Evolutionary conservation across 2,797 vertebrate species (phyloP), one percentile per base, ranked within the genome.

Genomic region (Amniataba percoides): DNA sequence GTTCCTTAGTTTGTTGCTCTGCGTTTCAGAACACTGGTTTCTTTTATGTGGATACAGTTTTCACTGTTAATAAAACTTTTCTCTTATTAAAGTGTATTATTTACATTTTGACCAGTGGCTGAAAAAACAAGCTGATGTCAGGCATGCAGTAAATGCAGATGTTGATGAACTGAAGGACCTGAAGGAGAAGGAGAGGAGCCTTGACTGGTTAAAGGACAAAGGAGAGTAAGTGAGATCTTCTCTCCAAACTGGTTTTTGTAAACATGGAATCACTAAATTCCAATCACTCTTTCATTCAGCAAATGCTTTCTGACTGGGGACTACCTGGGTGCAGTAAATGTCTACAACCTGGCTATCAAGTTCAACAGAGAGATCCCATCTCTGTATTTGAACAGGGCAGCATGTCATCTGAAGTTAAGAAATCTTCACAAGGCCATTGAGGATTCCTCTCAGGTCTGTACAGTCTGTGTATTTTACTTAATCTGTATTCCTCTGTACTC

Each of bases 131-230:
- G 97, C 97, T 11, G 96, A 97, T 83, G 96, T 96, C 52, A 91
- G 89, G 67, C 94, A 93, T 86, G 84, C 87, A n/a, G n/a, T 90
- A 18, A 94, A 74, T 64, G 84, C 90, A 42, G 94, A 96, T 74
- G 86, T 94, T 25, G 92, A 94, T 56, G 96, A 97, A 65, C 86
- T 98, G 73, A 64, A 92, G 34, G 96, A 98, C 72, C 95, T 99
- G 74, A 97, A 90, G 39, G 95, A 97, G 81, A 95, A 97, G n/a
- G 96, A 99, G 85, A 96, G 91, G 90, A 97, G 96, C 79, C 95
- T 97, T 27, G 97, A 98, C 2, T 99, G 97, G 97, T 82, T 99
- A 52, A 99, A 98, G 84, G 96, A 97, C 14, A 98, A 97, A 93
- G 98, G 96, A 85, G 96, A 98, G 98, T 99, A 86, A 92, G 97